These are phyloP conservation scores for Ectropis crepuscularia DNA, from an alignment of 2,888 invertebrate genomes.

Conservation along the genomic window DNA sequence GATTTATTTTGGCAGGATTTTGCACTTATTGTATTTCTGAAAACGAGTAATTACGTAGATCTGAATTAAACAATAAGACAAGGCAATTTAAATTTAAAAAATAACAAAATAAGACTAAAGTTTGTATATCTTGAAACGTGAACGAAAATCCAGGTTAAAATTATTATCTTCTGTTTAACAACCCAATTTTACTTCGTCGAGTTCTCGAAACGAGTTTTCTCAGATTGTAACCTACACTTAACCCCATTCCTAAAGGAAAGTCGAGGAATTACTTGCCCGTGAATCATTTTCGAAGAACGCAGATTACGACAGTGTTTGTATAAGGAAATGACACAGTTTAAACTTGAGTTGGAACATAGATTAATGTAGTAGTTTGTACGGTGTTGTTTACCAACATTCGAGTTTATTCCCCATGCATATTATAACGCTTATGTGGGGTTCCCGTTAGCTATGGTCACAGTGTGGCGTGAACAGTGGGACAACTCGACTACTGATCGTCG, in stretches of 20 bases:
- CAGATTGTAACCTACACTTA: constrained; percentile 2
- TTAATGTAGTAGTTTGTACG: constrained; percentile 24
- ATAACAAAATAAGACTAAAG: too few species aligned
- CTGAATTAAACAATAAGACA: too few species aligned
- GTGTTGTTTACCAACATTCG: constrained; percentile 32
- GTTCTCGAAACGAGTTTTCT: constrained; percentile 1
- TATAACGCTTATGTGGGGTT: constrained; percentile 12
- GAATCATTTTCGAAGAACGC: constrained; percentile 24
- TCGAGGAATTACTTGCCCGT: constrained; percentile 16
- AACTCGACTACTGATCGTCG: neutral
- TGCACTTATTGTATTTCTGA: too few species aligned
- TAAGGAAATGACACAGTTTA: constrained; percentile 4
- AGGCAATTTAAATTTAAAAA: too few species aligned
- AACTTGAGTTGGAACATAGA: constrained; percentile 5
- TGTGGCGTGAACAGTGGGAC: constrained; percentile 8
- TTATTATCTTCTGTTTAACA: neutral
- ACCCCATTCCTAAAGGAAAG: constrained; percentile 25
- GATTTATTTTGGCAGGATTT: too few species aligned
- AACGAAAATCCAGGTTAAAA: too few species aligned
- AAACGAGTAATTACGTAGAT: too few species aligned
- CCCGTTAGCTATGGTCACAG: constrained; percentile 23
- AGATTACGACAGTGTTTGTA: constrained; percentile 3
- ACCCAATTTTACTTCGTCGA: constrained; percentile 14
- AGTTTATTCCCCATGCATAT: constrained; percentile 18
- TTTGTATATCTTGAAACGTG: too few species aligned